Evolutionary conservation across 1,140 invertebrate genomes (phyloP).

Genomic region (Heliconius melpomene): DNA sequence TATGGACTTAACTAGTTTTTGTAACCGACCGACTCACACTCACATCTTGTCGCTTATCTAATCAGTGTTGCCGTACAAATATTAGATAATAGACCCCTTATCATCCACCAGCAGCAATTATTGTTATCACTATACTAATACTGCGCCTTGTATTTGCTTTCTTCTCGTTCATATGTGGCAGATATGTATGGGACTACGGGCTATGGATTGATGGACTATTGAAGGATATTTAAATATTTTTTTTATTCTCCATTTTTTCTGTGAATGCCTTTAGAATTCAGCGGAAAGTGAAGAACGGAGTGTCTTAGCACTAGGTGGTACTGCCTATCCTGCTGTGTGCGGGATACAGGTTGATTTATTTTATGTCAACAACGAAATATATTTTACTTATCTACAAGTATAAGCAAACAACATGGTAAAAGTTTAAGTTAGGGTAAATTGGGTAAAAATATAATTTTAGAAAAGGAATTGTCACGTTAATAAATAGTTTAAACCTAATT

Average conservation of each 20-base stretch:
- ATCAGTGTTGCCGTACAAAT: slow-evolving; percentile 71
- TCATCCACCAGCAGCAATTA: slow-evolving; percentile 74
- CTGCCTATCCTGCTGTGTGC: background rate
- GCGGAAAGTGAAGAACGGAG: background rate
- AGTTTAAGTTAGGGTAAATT: too few relatives aligned
- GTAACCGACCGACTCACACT: slow-evolving; percentile 47
- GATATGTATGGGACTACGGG: slow-evolving; percentile 42
- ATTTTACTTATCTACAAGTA: background rate
- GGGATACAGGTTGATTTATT: background rate
- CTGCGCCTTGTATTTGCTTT: slow-evolving; percentile 66
- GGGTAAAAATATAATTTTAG: too few relatives aligned
- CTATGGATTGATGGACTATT: slow-evolving; percentile 33
- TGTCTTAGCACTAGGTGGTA: background rate
- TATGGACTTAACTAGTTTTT: slow-evolving; percentile 23
- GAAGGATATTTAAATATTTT: background rate
- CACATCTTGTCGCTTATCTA: slow-evolving; percentile 68
- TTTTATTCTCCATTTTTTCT: too few relatives aligned
- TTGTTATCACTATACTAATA: slow-evolving; percentile 73
- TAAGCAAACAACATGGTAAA: background rate
- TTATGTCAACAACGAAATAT: too few relatives aligned
- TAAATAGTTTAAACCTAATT: too few relatives aligned
- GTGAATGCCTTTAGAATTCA: too few relatives aligned
- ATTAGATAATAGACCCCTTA: slow-evolving; percentile 74
- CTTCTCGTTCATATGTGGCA: slow-evolving; percentile 60
- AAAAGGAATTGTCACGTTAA: too few relatives aligned